Evolutionary conservation across 2,113 vertebrate genomes (phyloP).

Genomic region (Terrapene triunguis): DNA sequence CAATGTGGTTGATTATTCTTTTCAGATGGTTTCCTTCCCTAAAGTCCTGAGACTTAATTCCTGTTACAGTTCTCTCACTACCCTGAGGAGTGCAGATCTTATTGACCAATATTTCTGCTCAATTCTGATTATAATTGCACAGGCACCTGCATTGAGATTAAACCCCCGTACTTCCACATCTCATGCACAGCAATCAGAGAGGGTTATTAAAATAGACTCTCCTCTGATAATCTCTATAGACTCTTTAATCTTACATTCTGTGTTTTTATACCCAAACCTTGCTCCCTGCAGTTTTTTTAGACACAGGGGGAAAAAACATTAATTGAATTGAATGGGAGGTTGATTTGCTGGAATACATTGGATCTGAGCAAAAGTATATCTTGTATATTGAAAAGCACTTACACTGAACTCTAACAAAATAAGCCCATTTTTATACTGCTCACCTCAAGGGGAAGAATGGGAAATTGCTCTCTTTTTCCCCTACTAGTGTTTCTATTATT

Average conservation of each 20-base stretch:
- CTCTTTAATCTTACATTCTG: conserved; percentile 72
- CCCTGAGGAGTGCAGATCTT: conserved; percentile 49
- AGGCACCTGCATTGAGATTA: conserved; percentile 67
- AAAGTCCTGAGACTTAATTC: conserved; percentile 60
- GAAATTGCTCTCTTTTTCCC: conserved; percentile 48
- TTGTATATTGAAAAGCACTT: conserved; percentile 66
- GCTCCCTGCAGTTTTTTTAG: conserved; percentile 55
- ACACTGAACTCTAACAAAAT: conserved; percentile 70
- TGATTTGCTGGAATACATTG: conserved; percentile 68
- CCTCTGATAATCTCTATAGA: conserved; percentile 74
- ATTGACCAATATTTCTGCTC: conserved; percentile 75
- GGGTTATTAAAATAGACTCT: conserved; percentile 76
- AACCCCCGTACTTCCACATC: conserved; percentile 63
- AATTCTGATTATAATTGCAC: conserved; percentile 78
- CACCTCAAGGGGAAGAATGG: conserved; percentile 58
- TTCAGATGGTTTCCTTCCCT: conserved; percentile 58
- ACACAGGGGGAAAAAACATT: conserved; percentile 61
- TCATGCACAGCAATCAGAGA: conserved; percentile 65
- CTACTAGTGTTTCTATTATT: conserved; percentile 49
- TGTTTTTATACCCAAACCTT: conserved; percentile 75
- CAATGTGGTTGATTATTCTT: conserved; percentile 61
- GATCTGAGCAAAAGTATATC: conserved; percentile 55
- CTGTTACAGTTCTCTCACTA: conserved; percentile 62
- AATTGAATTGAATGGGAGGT: conserved; percentile 78
- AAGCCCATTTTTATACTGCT: conserved; percentile 62